Percentiles rank a stretch among this genome's conserved stretches.
Evolutionary conservation across 1,140 invertebrate species (phyloP).

Genomic region (Drosophila prosaltans): DNA sequence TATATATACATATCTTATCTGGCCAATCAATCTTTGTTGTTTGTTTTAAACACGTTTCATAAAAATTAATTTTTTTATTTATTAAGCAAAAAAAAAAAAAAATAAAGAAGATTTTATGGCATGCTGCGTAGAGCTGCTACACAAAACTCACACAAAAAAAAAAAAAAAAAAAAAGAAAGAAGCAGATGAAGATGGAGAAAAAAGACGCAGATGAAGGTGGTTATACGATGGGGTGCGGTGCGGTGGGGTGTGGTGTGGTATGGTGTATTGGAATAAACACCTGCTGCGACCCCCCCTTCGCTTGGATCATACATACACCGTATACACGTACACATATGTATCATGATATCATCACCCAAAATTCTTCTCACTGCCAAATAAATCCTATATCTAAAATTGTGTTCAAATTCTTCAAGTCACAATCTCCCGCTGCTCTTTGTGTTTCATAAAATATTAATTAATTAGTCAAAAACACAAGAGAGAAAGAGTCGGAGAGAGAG

Average conservation of each 20-base stretch:
- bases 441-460: constrained; percentile 82
- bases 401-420: constrained; percentile 66
- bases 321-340: constrained; percentile 34
- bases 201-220: background rate
- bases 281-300: constrained; percentile 56
- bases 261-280: constrained; percentile 42
- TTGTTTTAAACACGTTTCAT: constrained; percentile 81
- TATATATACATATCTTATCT: constrained; percentile 74
- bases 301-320: constrained; percentile 38
- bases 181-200: constrained; percentile 16
- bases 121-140: constrained; percentile 65
- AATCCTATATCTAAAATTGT: constrained; percentile 79
- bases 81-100: constrained; percentile 58
- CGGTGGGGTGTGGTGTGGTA: background rate
- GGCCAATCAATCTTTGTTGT: constrained; percentile 80
- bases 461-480: constrained; percentile 59
- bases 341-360: constrained; percentile 81
- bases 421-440: constrained; percentile 64
- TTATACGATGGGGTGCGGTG: background rate
- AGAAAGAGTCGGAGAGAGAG: constrained; percentile 64
- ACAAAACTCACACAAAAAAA: constrained; percentile 46
- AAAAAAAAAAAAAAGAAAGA: constrained; percentile 21
- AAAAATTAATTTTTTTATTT: constrained; percentile 82
- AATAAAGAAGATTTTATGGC: constrained; percentile 63
- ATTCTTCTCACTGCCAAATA: constrained; percentile 79